Base-by-base conservation (phyloP, 2,888 invertebrate genomes). In the Tachina lurida region DNA sequence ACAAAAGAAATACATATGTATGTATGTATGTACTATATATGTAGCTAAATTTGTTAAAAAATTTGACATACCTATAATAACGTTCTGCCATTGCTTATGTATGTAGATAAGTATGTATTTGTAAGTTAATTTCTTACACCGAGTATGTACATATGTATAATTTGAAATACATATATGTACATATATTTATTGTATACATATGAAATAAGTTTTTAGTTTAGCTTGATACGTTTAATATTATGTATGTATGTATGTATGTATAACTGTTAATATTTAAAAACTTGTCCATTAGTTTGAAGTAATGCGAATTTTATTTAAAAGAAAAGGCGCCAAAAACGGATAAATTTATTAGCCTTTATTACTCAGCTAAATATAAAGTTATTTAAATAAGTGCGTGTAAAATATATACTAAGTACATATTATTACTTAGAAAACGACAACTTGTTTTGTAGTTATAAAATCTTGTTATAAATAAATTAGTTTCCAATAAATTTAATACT, bases 71-170 rank as follows among this genome's bases (percentile, higher is more conserved):
- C 90, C 89, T 88, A 87, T 88, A 90, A 65, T 88, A 88, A 79
- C 88, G 89, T 62, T 90, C 90, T 78, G 89, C 87, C 90, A 90
- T 90, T 54, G 82, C 75, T 80, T 62, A 62, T 71, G 10, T 41
- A 49, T 1, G 39, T 54, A 75, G 3, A 10, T 70, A 45, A 31
- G 19, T 60, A 43, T 31, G 3, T 49, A 31, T n/a, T 31, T 31
- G 31, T 31, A 31, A 31, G 31, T 31, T 31, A 4, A 31, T 31
- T 31, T 31, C 31, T 3, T 4, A 31, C 31, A 31, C 31, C 7
- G 31, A 31, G 31, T 67, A 67, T 22, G 31, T 49, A 65, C n/a
- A 5, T 65, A 47, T 62, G 8, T 12, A 62, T 62, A 39, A 56
- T 17, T 17, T 52, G 10, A 52, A 52, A 52, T 52, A 17, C 17